Base-by-base conservation (phyloP, 2,113 vertebrate species). In the Micronisus gabar region DNA sequence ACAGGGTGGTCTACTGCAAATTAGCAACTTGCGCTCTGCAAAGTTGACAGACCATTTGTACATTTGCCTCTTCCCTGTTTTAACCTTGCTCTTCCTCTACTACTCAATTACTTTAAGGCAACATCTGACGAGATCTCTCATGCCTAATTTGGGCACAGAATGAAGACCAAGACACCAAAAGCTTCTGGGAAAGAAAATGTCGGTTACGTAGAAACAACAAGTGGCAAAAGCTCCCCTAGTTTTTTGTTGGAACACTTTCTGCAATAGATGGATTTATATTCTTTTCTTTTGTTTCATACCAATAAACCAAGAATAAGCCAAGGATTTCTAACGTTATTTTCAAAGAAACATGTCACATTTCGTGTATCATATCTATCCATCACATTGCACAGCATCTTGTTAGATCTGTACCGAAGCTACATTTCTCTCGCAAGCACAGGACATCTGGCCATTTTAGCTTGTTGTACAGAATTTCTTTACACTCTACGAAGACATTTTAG, bases 391-490 rank as follows among this genome's bases (percentile, higher is more conserved):
- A 61, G 48, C 47, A 88, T 75, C 87, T 68, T 78, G 65, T 87
- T 87, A 91, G 56, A 43, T 65, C 76, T 40, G 19, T 36, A 30
- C 30, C 25, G 56, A 65, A 87, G 40, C 55, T 67, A 1, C 43
- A 11, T 71, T 61, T 56, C 75, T 52, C 40, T 56, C 0, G 0
- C 1, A 4, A 79, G 88, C 1, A 1, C 58, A 75, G 84, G 83
- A 88, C 61, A 47, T 45, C 40, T 68, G 88, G 59, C 93, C 76
- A 26, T 58, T 89, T 73, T 23, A 62, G 36, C 23, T 93, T 0
- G 0, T 40, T 56, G 34, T 17, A 61, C 27, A 80, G 72, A 91
- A 84, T 75, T 62, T 20, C 72, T 90, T 83, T 86, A 67, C 8
- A 3, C 32, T 59, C 27, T 47, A 2, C 2, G 36, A 84, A 78